phyloP scores from a whole-genome alignment of 2,797 vertebrate genomes.

The Galagoides demidoff region DNA sequence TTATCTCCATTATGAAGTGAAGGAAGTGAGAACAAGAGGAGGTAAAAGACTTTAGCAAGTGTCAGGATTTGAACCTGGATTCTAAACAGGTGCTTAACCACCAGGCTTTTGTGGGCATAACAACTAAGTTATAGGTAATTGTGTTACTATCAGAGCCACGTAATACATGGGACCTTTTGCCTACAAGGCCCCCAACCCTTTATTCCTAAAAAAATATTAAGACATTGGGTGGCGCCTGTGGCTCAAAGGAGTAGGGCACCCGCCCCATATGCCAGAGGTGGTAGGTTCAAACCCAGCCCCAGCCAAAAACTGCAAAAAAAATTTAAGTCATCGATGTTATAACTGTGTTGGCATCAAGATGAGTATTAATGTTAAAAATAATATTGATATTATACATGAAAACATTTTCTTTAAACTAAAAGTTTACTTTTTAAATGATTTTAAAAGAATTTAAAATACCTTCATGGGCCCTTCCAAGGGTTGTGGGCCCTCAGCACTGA shows the following conservation, averaged over 20 bases:
- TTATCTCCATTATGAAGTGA: not conserved
- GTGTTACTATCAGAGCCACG: not conserved
- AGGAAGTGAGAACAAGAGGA: constrained; percentile 16
- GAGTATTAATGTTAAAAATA: not conserved
- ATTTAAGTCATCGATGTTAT: not conserved
- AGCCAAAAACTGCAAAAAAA: not conserved
- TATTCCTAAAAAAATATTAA: not conserved
- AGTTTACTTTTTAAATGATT: not conserved
- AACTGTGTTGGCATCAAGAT: not conserved
- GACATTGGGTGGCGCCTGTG: not conserved
- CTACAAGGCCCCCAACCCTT: not conserved
- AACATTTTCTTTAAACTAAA: constrained; percentile 26
- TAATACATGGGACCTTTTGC: not conserved
- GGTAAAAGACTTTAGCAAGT: not conserved
- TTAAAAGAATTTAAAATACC: constrained; percentile 35
- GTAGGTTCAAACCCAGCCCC: too few species aligned
- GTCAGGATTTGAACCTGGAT: not conserved
- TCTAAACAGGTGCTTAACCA: not conserved
- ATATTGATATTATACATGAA: not conserved
- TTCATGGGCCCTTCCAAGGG: not conserved
- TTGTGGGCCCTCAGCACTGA: not conserved
- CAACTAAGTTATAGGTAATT: not conserved
- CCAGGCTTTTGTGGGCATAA: not conserved
- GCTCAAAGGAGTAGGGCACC: too few species aligned
- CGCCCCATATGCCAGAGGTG: too few species aligned